These are phyloP conservation scores for Phyllotis vaccarum DNA, from an alignment of 2,797 vertebrate species.

Conservation along the genomic window DNA sequence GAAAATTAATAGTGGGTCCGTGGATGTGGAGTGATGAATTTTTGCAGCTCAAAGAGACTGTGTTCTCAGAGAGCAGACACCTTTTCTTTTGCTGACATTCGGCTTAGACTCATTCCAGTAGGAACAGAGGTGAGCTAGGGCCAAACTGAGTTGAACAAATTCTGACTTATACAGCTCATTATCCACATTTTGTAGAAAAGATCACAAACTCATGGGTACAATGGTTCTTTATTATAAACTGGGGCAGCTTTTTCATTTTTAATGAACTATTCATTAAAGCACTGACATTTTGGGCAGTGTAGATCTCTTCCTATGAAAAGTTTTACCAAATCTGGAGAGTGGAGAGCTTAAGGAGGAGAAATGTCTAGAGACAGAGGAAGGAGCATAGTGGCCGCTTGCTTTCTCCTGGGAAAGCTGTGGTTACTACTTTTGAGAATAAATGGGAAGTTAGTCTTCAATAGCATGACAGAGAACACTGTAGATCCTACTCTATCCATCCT, in stretches of 20 bases:
- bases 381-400: background rate
- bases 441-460: background rate
- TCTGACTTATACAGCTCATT: conserved; percentile 15
- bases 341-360: background rate
- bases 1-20: background rate
- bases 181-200: conserved; percentile 17
- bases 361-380: background rate
- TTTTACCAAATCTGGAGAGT: background rate
- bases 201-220: background rate
- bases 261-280: conserved; percentile 31
- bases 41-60: background rate
- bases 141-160: background rate
- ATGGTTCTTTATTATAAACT: background rate
- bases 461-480: background rate
- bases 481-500: conserved; percentile 1
- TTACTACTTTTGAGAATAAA: conserved; percentile 26
- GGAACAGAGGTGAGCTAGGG: conserved; percentile 3
- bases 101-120: background rate
- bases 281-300: background rate
- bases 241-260: conserved; percentile 30
- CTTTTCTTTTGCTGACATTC: conserved; percentile 19
- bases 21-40: background rate
- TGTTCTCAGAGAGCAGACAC: background rate
- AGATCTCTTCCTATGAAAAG: background rate
- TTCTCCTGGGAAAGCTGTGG: background rate